phyloP scores from a whole-genome alignment of 2,888 invertebrate species.

The Folsomia manolachei region DNA sequence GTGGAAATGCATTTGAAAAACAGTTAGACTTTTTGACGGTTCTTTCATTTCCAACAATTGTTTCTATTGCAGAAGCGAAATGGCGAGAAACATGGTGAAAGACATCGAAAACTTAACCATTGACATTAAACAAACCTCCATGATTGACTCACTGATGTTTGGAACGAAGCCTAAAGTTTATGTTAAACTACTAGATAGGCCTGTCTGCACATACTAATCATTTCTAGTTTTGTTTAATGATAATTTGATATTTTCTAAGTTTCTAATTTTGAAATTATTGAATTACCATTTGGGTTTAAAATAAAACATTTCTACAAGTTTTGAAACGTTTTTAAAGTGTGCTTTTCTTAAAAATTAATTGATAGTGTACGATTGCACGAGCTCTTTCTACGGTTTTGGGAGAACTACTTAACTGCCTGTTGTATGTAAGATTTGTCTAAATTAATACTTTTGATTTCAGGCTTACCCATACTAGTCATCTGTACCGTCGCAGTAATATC shows the following conservation, averaged over 20 bases:
- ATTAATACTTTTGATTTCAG: no score
- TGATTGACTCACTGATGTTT: conserved; percentile 31
- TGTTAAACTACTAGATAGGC: conserved; percentile 35
- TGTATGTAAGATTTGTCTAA: no score
- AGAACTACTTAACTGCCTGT: no score
- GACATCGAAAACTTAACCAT: conserved; percentile 55
- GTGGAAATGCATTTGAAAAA: not conserved
- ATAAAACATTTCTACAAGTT: conserved; percentile 13
- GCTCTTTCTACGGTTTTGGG: no score
- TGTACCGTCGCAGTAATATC: no score
- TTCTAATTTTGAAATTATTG: not conserved
- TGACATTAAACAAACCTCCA: not conserved
- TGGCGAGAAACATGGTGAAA: conserved; percentile 61
- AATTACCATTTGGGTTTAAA: not conserved
- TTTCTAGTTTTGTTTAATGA: not conserved
- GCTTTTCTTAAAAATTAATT: not conserved
- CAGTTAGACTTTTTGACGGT: no score
- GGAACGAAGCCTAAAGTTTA: conserved; percentile 42
- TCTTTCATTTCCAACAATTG: no score
- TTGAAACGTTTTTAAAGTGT: conserved; percentile 1
- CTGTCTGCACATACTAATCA: conserved; percentile 34
- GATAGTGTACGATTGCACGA: no score
- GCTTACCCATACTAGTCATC: no score
- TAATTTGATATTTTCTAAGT: not conserved
- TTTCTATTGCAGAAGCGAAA: conserved; percentile 57